These are phyloP conservation scores for Cossypha caffra DNA, from an alignment of 2,797 vertebrate species.

Conservation along the genomic window DNA sequence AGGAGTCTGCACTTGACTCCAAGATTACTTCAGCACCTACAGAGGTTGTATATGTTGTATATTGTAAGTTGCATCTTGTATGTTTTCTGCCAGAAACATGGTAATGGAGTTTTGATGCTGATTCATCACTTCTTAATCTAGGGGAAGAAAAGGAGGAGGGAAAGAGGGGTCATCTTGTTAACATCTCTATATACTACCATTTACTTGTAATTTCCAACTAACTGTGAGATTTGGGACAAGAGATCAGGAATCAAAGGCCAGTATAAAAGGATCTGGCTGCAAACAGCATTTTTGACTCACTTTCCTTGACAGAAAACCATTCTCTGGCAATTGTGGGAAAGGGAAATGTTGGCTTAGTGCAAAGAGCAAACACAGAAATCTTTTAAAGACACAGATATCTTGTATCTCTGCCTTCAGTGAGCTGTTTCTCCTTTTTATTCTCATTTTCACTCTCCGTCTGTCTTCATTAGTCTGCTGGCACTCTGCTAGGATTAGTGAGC, in stretches of 20 bases:
- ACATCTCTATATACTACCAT: background rate
- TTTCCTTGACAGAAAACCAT: background rate
- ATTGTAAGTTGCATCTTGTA: background rate
- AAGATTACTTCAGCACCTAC: background rate
- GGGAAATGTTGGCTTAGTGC: background rate
- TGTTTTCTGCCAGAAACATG: background rate
- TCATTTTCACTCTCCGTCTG: slow-evolving; percentile 71
- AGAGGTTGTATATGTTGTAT: background rate
- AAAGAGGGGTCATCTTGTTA: background rate
- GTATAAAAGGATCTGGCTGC: background rate
- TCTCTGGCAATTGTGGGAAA: background rate
- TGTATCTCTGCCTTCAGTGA: slow-evolving; percentile 32
- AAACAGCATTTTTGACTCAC: background rate
- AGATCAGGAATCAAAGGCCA: background rate
- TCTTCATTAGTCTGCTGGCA: slow-evolving; percentile 76
- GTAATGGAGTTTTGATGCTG: background rate
- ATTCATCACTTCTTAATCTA: background rate
- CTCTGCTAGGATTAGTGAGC: slow-evolving; percentile 71
- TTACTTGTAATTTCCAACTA: background rate
- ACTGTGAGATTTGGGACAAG: background rate
- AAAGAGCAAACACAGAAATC: background rate
- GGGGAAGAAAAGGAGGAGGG: background rate
- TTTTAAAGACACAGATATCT: slow-evolving; percentile 42
- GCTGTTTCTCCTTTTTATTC: slow-evolving; percentile 54
- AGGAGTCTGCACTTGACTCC: background rate